Evolutionary conservation across 2,888 invertebrate genomes (phyloP), one percentile per base, ranked within the genome.

Genomic region (Pristionchus arcanus): DNA sequence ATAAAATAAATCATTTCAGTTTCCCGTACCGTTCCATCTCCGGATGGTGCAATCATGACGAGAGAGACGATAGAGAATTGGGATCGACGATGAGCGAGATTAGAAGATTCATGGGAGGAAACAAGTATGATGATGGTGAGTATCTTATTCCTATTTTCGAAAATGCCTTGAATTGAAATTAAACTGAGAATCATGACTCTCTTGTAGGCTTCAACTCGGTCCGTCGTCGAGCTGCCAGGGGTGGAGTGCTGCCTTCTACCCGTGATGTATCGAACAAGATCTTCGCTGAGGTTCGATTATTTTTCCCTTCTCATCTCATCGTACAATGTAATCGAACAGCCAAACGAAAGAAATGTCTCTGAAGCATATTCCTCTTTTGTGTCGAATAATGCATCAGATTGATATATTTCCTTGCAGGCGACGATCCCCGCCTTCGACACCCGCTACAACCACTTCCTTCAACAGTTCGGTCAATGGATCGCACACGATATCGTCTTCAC

Each of bases 401-500:
- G 55, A 15, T 53, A 53, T 53, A 7, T 53, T 63, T 63, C 7
- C 63, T 55, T 92, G 11, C 90, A 92, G 68, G 63, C 63, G 16
- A 53, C 85, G 19, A 21, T 89, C 37, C 88, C 71, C 2, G 85
- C 85, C 25, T 90, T 90, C 71, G 92, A 92, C 86, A 21, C 89
- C 66, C 90, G 74, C 59, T 90, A 91, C 90, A 92, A 92, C 74
- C 93, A 93, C 91, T 90, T 94, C 84, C 91, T 97, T 87, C 98
- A 98, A 98, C 98, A 98, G 96, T 98, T 97, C 94, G 98, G 98
- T 0, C 98, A 98, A 95, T 97, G 98, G 94, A 95, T 98, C 28
- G 98, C 98, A 95, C 98, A 98, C 96, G 98, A 98, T 95, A 96
- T 98, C 71, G 98, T 98, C 0, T 97, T 98, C 96, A 98, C 98